A percentile compares a stretch with the other conserved stretches of the same genome.
phyloP scores from a whole-genome alignment of 2,113 vertebrate species.

The Seriola dumerili region DNA sequence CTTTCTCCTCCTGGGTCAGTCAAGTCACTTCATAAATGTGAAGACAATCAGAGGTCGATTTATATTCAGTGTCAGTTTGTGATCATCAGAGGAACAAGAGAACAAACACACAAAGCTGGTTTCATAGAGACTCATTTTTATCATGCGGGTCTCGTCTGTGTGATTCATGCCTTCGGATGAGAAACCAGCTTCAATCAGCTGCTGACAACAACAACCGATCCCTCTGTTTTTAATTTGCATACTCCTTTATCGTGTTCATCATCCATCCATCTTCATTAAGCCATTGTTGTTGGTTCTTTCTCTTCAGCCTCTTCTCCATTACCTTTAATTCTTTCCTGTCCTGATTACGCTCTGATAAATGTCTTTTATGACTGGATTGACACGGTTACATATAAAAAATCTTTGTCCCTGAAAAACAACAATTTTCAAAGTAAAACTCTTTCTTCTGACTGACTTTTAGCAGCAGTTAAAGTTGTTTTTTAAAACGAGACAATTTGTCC shows the following conservation, averaged over 20 bases:
- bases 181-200: neutral
- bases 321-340: neutral
- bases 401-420: neutral
- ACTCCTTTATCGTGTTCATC: neutral
- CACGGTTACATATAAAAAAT: neutral
- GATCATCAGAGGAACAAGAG: neutral
- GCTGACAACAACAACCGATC: neutral
- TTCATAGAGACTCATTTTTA: neutral
- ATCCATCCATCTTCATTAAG: conserved; percentile 12
- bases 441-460: neutral
- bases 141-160: neutral
- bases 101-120: neutral
- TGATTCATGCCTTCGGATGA: neutral
- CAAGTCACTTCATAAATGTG: too few relatives aligned
- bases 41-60: too few relatives aligned
- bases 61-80: too few relatives aligned
- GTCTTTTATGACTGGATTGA: neutral
- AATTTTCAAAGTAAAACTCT: neutral
- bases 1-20: too few relatives aligned
- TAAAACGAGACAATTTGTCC: too few relatives aligned
- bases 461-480: too few relatives aligned
- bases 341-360: neutral
- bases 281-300: too few relatives aligned
- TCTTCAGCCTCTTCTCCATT: neutral
- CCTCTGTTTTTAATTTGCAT: neutral